Percentiles rank a stretch among this genome's conserved stretches.
Conservation (phyloP, 2,113 vertebrate genomes). For the Misgurnus mizolepis region DNA sequence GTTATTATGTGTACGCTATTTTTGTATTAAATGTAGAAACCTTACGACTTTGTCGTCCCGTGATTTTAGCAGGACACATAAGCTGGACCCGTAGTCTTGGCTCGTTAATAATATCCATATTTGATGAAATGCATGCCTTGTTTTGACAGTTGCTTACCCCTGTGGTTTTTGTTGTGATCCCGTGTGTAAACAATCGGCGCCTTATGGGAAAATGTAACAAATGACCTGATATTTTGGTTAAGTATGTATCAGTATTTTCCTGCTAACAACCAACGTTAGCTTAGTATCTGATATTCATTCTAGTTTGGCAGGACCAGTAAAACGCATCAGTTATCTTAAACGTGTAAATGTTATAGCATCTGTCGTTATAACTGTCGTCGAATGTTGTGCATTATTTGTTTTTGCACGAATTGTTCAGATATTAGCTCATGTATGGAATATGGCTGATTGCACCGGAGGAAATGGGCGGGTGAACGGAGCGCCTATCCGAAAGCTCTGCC, state of each 20-base stretch:
- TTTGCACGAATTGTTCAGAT: conserved; percentile 1
- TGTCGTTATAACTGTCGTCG: neutral
- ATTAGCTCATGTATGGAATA: conserved; percentile 1
- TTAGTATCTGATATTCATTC: too few relatives aligned
- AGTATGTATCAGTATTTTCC: neutral
- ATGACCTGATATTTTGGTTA: neutral
- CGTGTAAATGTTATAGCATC: neutral
- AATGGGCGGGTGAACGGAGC: conserved; percentile 47
- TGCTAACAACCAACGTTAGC: conserved; percentile 22
- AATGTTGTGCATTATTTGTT: neutral
- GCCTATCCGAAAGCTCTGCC: conserved; percentile 10
- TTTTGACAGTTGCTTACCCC: conserved; percentile 23
- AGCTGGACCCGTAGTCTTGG: neutral
- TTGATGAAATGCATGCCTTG: neutral
- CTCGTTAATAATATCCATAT: neutral
- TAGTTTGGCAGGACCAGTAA: neutral
- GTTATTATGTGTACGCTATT: too few relatives aligned
- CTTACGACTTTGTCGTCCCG: neutral
- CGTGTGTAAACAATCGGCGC: neutral
- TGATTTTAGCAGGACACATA: neutral
- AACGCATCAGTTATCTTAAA: neutral
- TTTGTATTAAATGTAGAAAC: too few relatives aligned
- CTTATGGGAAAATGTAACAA: neutral
- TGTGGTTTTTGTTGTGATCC: neutral
- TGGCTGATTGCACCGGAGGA: conserved; percentile 26